Percentiles rank a stretch among this genome's conserved stretches.
Conservation (phyloP, 2,797 vertebrate genomes). For the Limnodromus scolopaceus region DNA sequence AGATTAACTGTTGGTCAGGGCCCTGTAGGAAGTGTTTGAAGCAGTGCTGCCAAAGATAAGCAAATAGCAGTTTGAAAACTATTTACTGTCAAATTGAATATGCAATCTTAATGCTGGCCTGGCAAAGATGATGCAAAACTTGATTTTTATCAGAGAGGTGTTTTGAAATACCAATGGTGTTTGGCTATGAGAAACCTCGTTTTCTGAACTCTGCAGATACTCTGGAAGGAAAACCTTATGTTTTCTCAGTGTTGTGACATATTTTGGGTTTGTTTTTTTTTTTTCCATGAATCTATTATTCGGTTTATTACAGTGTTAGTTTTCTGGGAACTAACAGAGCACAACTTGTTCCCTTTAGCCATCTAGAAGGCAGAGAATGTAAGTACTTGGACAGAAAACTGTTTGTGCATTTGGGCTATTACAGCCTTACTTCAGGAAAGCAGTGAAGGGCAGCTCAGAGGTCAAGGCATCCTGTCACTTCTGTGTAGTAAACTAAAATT, state of each 20-base stretch:
- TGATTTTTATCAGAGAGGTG: not conserved
- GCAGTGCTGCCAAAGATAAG: not conserved
- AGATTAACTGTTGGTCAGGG: not conserved
- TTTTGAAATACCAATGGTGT: not conserved
- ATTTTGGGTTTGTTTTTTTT: not conserved
- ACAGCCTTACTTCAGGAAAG: not conserved
- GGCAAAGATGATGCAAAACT: not conserved
- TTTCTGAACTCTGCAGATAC: not conserved
- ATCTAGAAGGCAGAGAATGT: not conserved
- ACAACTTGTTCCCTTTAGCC: not conserved
- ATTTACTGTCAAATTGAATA: not conserved
- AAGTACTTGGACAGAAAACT: not conserved
- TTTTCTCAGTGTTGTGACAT: not conserved
- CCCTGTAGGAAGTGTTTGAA: not conserved
- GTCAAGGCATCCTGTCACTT: not conserved
- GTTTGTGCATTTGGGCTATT: not conserved
- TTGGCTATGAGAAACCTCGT: fast-evolving
- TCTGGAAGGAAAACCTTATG: not conserved
- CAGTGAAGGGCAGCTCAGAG: not conserved
- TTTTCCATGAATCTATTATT: not conserved
- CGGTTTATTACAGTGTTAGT: not conserved
- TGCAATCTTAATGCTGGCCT: not conserved
- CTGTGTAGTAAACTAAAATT: not conserved
- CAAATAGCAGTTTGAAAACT: not conserved
- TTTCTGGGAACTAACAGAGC: not conserved